These are phyloP conservation scores for Graptemys geographica DNA, from an alignment of 2,797 vertebrate species.

Conservation along the genomic window DNA sequence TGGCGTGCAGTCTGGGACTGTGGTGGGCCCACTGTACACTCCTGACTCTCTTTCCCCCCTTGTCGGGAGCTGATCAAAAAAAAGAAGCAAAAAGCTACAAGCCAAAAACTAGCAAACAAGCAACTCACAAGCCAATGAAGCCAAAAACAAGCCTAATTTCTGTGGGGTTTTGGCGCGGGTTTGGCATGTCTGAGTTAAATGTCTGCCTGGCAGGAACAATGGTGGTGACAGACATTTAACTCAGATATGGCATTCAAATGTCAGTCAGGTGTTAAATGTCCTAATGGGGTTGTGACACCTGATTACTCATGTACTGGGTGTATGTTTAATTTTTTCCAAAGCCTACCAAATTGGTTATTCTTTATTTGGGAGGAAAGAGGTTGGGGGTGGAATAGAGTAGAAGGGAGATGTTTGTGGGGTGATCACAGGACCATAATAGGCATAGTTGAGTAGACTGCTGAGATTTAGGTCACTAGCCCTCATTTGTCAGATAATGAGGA, in stretches of 20 bases:
- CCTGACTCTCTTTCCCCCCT: no score
- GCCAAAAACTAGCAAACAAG: no score
- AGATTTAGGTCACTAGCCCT: background rate
- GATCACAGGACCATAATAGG: background rate
- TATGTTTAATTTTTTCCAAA: background rate
- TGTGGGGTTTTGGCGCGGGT: rapidly evolving
- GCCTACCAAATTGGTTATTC: background rate
- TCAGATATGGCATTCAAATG: no score
- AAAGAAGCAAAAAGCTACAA: no score
- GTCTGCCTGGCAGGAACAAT: no score
- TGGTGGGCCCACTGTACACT: no score
- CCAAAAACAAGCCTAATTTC: no score
- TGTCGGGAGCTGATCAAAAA: no score
- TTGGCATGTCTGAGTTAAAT: no score
- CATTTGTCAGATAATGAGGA: background rate
- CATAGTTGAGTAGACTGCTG: background rate
- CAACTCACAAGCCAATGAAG: no score
- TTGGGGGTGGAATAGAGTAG: background rate
- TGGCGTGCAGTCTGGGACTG: no score
- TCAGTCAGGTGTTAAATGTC: background rate
- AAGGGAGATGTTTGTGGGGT: background rate
- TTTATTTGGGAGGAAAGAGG: background rate
- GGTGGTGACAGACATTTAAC: no score
- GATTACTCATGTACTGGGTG: background rate
- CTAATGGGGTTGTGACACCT: background rate